Evolutionary conservation across 1,140 invertebrate species (phyloP).

Genomic region (Saxidomus purpurata): DNA sequence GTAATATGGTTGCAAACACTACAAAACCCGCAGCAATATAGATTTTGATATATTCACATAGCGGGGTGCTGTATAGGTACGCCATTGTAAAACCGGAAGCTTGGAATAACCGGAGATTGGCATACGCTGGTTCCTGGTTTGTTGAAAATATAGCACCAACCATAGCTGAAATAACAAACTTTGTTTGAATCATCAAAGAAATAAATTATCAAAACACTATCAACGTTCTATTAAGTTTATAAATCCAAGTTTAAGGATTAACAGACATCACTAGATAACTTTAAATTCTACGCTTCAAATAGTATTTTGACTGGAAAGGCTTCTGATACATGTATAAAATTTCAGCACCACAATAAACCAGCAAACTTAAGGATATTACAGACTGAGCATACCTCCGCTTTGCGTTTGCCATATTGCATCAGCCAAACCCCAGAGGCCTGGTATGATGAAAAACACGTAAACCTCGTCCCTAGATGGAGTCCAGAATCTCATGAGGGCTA

Average conservation of each 20-base stretch:
- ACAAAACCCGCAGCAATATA: slow-evolving; percentile 70
- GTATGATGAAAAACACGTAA: slow-evolving; percentile 95
- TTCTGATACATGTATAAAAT: too few species aligned
- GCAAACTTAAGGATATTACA: too few species aligned
- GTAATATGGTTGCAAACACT: slow-evolving; percentile 68
- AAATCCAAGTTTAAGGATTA: too few species aligned
- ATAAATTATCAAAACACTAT: too few species aligned
- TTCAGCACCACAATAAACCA: too few species aligned
- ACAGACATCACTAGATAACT: too few species aligned
- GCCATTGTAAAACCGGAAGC: slow-evolving; percentile 76
- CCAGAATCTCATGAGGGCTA: slow-evolving; percentile 89
- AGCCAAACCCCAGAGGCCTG: slow-evolving; percentile 96
- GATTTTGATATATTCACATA: slow-evolving; percentile 74
- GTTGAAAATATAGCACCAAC: slow-evolving; percentile 73
- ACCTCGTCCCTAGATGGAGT: slow-evolving; percentile 91
- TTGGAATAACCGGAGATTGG: slow-evolving; percentile 75
- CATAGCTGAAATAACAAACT: slow-evolving; percentile 68
- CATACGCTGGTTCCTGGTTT: slow-evolving; percentile 77
- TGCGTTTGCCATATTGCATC: slow-evolving; percentile 99
- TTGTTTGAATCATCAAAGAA: too few species aligned
- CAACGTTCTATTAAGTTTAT: too few species aligned
- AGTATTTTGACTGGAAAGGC: too few species aligned
- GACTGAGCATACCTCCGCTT: slow-evolving; percentile 93
- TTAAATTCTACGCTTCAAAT: too few species aligned
- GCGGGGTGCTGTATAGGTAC: slow-evolving; percentile 72